Evolutionary conservation across 2,113 vertebrate species (phyloP), one percentile per base, ranked within the genome.

Genomic region (Centropus unirufus): DNA sequence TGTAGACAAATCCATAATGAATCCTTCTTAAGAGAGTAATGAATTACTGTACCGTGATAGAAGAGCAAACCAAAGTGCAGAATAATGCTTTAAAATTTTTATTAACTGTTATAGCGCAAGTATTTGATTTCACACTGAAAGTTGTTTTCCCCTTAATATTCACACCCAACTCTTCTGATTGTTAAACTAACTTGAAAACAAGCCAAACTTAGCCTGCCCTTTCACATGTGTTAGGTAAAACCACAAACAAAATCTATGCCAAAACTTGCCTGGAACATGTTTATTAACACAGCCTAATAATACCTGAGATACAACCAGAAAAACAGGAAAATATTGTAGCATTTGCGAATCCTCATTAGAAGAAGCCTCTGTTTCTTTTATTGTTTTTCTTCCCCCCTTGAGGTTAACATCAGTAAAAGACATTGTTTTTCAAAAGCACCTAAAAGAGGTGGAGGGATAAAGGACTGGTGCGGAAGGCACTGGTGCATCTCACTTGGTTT

Each of bases 251-350:
- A 83, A 91, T 17, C 83, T 95, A 82, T 0, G 29, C 94, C 91
- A 97, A 95, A 96, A 91, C 89, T 93, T 97, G 94, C 81, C 79
- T 91, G 61, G 68, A 88, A 95, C 79, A 90, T 93, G 47, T 88
- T 95, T 76, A 92, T 94, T 92, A 94, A 87, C 23, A 32, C 36
- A 66, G 29, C 27, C 19, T 74, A 92, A 93, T 5, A 68, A 93
- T 72, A 80, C 68, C 52, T 85, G 52, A 91, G 84, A 87, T 67
- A 83, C 44, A 95, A 96, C 93, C 69, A 92, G 95, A 97, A 96
- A 93, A 95, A 94, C 95, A 94, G 87, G 96, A 96, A 95, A 86
- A 72, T 77, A 87, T 55, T 81, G 85, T 78, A 92, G 24, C 52
- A 70, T 64, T 81, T 86, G 64, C 7, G 85, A 94, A 77, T 90